Evolutionary conservation across 2,888 invertebrate genomes (phyloP).

Genomic region (Tineola bisselliella): DNA sequence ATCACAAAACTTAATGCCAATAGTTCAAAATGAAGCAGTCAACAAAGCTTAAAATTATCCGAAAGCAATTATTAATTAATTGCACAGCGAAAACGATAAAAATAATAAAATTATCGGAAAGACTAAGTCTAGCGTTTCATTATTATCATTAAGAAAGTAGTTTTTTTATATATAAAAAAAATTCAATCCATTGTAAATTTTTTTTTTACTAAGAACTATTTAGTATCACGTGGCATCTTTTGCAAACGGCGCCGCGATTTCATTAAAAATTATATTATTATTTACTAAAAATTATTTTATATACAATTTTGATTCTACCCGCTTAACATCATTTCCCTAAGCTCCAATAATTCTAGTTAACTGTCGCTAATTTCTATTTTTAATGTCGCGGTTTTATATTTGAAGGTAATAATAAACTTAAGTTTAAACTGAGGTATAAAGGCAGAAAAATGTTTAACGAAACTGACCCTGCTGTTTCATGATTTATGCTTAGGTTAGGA

Average conservation of each 20-base stretch:
- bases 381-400: not conserved
- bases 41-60: slow-evolving; percentile 49
- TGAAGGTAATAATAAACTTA: not conserved
- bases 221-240: slow-evolving; percentile 65
- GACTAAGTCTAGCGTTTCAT: slow-evolving; percentile 44
- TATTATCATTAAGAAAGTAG: slow-evolving; percentile 63
- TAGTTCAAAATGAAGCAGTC: slow-evolving; percentile 35
- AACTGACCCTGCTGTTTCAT: slow-evolving; percentile 22
- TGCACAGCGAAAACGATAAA: slow-evolving; percentile 66
- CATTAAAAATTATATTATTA: slow-evolving; percentile 31
- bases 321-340: slow-evolving; percentile 49
- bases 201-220: slow-evolving; percentile 50
- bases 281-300: slow-evolving; percentile 51
- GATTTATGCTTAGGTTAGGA: slow-evolving; percentile 32
- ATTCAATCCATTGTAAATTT: slow-evolving; percentile 64
- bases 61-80: slow-evolving; percentile 48
- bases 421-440: slow-evolving; percentile 12
- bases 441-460: not conserved
- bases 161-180: slow-evolving; percentile 66
- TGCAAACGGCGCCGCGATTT: slow-evolving; percentile 55
- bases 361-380: not conserved
- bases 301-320: slow-evolving; percentile 62
- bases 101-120: slow-evolving; percentile 47
- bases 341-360: slow-evolving; percentile 35
- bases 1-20: slow-evolving; percentile 22